Evolutionary conservation across 2,797 vertebrate genomes (phyloP).

Genomic region (Periophthalmus magnuspinnatus): DNA sequence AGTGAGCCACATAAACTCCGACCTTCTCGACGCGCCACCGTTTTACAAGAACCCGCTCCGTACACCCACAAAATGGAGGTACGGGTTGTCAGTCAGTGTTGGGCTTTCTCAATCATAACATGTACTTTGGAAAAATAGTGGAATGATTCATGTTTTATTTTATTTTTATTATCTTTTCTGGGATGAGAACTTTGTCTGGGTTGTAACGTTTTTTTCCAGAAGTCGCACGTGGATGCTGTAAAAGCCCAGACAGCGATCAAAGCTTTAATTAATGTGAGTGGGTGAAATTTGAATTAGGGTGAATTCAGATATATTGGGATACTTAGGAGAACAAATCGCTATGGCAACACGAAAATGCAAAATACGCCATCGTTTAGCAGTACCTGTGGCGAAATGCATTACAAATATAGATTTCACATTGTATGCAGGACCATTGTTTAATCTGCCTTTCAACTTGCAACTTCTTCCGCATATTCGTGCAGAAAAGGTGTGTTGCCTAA

Average conservation of each 20-base stretch:
- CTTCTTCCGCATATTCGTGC: no score
- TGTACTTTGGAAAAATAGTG: conserved; percentile 7
- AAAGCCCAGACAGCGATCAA: conserved; percentile 7
- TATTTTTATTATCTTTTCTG: no score
- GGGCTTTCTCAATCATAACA: background rate
- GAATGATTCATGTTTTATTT: conserved; percentile 5
- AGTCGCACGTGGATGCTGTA: background rate
- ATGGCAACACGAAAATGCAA: no score
- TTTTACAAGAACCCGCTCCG: conserved; percentile 53
- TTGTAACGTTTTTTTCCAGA: background rate
- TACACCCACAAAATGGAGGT: background rate
- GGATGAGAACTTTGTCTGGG: background rate
- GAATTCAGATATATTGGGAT: background rate
- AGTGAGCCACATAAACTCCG: conserved; percentile 78
- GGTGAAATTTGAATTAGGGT: conserved; percentile 1
- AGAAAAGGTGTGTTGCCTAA: no score
- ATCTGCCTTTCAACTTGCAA: no score
- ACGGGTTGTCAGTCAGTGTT: background rate
- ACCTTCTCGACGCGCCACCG: conserved; percentile 69
- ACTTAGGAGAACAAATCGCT: background rate
- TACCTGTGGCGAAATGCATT: no score
- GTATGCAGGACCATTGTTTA: no score
- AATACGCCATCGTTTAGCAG: no score
- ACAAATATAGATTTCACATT: no score
- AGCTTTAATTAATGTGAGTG: conserved; percentile 4